Percentiles rank a stretch among this genome's conserved stretches.
Evolutionary conservation across 2,888 invertebrate species (phyloP).

Genomic region (Saturnia pavonia): DNA sequence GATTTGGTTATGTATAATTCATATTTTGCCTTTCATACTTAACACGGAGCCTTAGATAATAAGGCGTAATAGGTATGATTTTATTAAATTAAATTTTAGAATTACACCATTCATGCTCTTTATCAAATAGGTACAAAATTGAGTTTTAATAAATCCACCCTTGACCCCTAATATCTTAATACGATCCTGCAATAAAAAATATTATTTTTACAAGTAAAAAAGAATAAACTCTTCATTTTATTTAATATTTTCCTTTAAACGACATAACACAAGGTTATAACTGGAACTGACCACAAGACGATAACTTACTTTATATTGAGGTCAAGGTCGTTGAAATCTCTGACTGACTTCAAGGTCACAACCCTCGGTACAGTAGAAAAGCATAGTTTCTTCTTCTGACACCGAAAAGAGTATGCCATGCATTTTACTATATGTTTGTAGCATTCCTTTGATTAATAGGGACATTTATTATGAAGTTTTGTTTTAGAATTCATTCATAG

Average conservation of each 20-base stretch:
- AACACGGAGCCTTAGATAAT: neutral
- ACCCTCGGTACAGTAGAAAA: neutral
- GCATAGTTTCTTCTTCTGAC: neutral
- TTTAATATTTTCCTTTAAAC: conserved; percentile 4
- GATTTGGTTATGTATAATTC: neutral
- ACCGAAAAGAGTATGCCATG: neutral
- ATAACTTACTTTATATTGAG: conserved; percentile 2
- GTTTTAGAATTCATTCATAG: too few species aligned
- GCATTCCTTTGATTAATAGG: too few species aligned
- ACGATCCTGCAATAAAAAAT: neutral
- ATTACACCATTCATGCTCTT: too few species aligned
- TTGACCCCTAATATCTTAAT: neutral
- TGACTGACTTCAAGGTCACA: conserved; percentile 1
- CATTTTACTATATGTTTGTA: too few species aligned
- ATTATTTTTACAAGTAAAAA: neutral
- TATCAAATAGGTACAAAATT: too few species aligned
- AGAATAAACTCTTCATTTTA: neutral
- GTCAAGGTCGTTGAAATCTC: conserved; percentile 3
- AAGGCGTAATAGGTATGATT: too few species aligned
- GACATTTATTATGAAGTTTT: too few species aligned
- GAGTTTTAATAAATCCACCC: neutral
- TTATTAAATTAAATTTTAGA: too few species aligned
- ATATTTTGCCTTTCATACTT: neutral
- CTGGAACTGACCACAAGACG: neutral
- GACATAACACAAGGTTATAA: neutral